Percentiles rank a stretch among this genome's conserved stretches.
phyloP scores from a whole-genome alignment of 2,113 vertebrate genomes.

The Crypturellus undulatus region DNA sequence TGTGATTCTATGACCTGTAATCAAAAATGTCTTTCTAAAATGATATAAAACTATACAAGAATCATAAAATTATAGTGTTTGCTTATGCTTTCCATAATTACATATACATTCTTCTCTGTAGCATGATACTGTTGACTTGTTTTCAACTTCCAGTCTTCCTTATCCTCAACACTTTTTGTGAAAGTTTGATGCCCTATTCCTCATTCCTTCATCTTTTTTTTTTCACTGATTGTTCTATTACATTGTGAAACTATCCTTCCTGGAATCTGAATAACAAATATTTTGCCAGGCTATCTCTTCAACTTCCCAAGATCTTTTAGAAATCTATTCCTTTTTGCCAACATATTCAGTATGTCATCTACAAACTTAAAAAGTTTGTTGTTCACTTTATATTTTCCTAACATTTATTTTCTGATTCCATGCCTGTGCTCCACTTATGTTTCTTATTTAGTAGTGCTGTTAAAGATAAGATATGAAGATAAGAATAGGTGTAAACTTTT shows the following conservation, averaged over 20 bases:
- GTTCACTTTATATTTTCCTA: neutral
- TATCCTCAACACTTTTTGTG: neutral
- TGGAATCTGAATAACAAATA: too few relatives aligned
- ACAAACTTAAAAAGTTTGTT: too few relatives aligned
- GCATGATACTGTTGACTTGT: neutral
- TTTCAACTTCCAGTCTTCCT: neutral
- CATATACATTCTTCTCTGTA: neutral
- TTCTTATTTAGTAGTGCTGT: neutral
- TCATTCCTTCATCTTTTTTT: too few relatives aligned
- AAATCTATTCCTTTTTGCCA: too few relatives aligned
- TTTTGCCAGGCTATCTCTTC: too few relatives aligned
- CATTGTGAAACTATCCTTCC: too few relatives aligned
- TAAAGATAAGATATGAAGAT: neutral
- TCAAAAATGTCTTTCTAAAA: neutral
- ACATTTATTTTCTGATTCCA: neutral
- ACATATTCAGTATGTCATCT: too few relatives aligned
- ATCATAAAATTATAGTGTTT: neutral
- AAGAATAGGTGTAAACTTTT: neutral
- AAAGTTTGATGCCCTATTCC: too few relatives aligned
- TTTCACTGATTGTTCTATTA: too few relatives aligned
- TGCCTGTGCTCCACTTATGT: rapidly evolving
- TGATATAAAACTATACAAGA: neutral
- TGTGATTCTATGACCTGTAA: too few relatives aligned
- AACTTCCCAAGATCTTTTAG: too few relatives aligned
- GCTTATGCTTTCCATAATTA: neutral